Base-by-base conservation (phyloP, 1,140 invertebrate species). In the Cyclina sinensis region DNA sequence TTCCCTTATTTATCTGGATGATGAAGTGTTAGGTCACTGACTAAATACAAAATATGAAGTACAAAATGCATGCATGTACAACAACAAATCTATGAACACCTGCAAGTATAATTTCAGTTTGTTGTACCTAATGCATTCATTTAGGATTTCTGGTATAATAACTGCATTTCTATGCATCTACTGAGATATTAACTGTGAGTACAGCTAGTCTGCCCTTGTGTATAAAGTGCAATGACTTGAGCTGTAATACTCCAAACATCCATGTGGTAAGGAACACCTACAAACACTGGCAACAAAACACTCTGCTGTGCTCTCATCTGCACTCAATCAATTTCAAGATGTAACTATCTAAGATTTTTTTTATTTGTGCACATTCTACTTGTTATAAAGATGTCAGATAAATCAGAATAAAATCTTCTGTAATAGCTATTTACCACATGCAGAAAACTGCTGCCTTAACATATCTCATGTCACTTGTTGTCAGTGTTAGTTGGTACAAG, bases 1-100 rank as follows among this genome's bases (percentile, higher is more conserved):
- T n/a, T 65, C 27, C 24, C 59, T 65, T 30, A 37, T 70, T 70
- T 30, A 35, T 35, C 21, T 35, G 32, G 32, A 70, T 70, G n/a
- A 30, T 65, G 30, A 1, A 37, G 21, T 70, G 65, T 70, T 70
- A 70, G 65, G 65, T 32, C 74, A 78, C 74, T 78, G 74, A 48
- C 74, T 78, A 78, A 24, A 76, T 76, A 76, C 48, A 78, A 78
- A 78, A 54, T 51, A 51, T 51, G 43, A 35, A 78, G 27, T 78
- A 78, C 74, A 78, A 78, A 78, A 78, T 51, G 43, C 74, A 78
- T 78, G 74, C 74, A 78, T 30, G 27, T 78, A 78, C 74, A 78
- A 78, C 74, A 78, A 78, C 74, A 78, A n/a, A 37, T 54, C 74
- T 78, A 54, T 18, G 27, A 78, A 76, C 73, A 48, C 39, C 27